These are phyloP conservation scores for Cephalopterus ornatus DNA, from an alignment of 2,113 vertebrate genomes.

Conservation along the genomic window DNA sequence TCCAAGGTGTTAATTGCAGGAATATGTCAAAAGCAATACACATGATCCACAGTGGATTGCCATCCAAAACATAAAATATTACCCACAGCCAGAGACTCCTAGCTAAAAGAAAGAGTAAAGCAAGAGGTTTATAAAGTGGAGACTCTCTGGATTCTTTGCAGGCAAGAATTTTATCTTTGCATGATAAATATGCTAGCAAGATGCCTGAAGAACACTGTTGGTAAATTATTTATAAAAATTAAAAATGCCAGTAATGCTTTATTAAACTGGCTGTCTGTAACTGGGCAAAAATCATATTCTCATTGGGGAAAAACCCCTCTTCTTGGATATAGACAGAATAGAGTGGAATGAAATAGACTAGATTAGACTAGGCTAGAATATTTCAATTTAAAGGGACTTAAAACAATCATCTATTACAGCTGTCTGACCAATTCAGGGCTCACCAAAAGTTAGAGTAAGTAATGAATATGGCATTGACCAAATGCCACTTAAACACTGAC, in stretches of 20 bases:
- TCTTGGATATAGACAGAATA: background rate
- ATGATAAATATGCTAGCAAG: background rate
- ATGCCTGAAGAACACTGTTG: background rate
- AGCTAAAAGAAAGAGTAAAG: background rate
- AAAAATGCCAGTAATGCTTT: background rate
- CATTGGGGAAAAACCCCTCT: fast-evolving
- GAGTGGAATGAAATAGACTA: background rate
- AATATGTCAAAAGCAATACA: background rate
- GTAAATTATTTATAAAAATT: background rate
- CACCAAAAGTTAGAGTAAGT: background rate
- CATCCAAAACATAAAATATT: background rate
- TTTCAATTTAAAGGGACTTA: background rate
- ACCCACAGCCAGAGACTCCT: background rate
- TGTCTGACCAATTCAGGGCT: background rate
- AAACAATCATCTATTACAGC: background rate
- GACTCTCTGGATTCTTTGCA: background rate
- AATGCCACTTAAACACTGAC: background rate
- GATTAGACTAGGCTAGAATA: background rate
- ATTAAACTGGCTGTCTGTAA: background rate
- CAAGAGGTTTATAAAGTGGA: background rate
- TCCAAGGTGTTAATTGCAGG: background rate
- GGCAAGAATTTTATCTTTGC: too few species aligned
- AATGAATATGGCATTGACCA: background rate
- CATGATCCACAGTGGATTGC: background rate
- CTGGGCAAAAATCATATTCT: background rate